phyloP scores from a whole-genome alignment of 2,888 invertebrate genomes.

The Eumerus sabulonum region DNA sequence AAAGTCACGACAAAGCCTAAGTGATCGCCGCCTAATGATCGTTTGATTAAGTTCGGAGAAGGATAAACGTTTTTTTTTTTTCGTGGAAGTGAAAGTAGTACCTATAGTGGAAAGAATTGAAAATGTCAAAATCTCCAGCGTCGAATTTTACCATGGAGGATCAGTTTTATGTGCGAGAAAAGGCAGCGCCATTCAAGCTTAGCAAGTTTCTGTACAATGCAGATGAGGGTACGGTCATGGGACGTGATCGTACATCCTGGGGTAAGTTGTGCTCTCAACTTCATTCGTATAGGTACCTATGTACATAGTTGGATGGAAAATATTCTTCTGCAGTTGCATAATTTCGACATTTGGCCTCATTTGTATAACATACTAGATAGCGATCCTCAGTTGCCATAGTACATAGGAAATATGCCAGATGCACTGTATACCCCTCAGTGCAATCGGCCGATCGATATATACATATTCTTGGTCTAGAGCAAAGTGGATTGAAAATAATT shows the following conservation, averaged over 20 bases:
- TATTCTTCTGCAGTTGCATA: conserved; percentile 47
- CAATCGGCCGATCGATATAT: too few relatives aligned
- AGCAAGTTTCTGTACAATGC: conserved; percentile 80
- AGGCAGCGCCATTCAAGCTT: conserved; percentile 75
- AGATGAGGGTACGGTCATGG: conserved; percentile 82
- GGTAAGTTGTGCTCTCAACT: conserved; percentile 80
- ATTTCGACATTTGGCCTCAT: conserved; percentile 28
- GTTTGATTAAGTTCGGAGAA: conserved; percentile 14
- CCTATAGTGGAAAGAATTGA: not conserved
- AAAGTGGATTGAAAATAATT: conserved; percentile 50
- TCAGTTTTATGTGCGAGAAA: conserved; percentile 73
- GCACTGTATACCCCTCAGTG: not conserved
- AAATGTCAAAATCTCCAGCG: conserved; percentile 76
- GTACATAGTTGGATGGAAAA: not conserved
- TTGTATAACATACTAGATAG: too few relatives aligned
- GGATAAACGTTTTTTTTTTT: conserved; percentile 4
- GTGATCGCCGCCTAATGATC: conserved; percentile 36
- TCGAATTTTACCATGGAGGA: conserved; percentile 73
- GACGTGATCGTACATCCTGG: conserved; percentile 83
- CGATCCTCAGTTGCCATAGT: too few relatives aligned
- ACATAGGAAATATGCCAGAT: too few relatives aligned
- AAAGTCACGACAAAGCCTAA: not conserved
- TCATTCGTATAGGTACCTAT: not conserved
- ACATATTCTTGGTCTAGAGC: too few relatives aligned
- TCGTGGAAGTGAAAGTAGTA: conserved; percentile 1